Evolutionary conservation across 2,797 vertebrate genomes (phyloP).

Genomic region (Phataginus tricuspis): DNA sequence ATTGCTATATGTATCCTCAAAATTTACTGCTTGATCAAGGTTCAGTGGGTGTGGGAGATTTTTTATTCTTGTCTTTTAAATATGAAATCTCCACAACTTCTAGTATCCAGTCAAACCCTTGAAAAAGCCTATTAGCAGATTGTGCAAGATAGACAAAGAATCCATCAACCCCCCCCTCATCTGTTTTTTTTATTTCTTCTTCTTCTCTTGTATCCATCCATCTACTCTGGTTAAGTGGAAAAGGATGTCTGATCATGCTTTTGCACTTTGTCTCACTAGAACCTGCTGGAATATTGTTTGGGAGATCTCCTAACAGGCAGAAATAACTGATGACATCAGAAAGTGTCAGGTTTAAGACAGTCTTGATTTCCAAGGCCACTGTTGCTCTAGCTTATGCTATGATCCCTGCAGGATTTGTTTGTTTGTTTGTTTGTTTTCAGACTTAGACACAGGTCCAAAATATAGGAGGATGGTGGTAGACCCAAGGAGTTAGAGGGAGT

Average conservation of each 20-base stretch:
- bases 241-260: conserved; percentile 8
- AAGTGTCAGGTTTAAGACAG: background rate
- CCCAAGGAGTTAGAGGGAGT: conserved; percentile 19
- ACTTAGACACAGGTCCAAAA: conserved; percentile 61
- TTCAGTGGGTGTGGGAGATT: background rate
- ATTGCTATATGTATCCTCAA: background rate
- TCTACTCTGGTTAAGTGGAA: conserved; percentile 35
- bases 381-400: conserved; percentile 42
- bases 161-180: background rate
- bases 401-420: conserved; percentile 64
- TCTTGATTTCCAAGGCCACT: conserved; percentile 44
- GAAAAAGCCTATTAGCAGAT: conserved; percentile 27
- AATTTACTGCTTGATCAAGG: conserved; percentile 2
- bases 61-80: background rate
- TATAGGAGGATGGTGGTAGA: conserved; percentile 54
- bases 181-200: background rate
- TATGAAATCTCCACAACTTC: conserved; percentile 20
- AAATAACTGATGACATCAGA: conserved; percentile 45
- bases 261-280: conserved; percentile 35
- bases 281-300: conserved; percentile 31
- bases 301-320: conserved; percentile 31
- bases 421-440: conserved; percentile 60
- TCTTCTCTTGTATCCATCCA: conserved; percentile 21
- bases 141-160: conserved; percentile 13
- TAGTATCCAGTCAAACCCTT: background rate